These are phyloP conservation scores for Vanacampus margaritifer DNA, from an alignment of 2,113 vertebrate genomes.

Conservation along the genomic window DNA sequence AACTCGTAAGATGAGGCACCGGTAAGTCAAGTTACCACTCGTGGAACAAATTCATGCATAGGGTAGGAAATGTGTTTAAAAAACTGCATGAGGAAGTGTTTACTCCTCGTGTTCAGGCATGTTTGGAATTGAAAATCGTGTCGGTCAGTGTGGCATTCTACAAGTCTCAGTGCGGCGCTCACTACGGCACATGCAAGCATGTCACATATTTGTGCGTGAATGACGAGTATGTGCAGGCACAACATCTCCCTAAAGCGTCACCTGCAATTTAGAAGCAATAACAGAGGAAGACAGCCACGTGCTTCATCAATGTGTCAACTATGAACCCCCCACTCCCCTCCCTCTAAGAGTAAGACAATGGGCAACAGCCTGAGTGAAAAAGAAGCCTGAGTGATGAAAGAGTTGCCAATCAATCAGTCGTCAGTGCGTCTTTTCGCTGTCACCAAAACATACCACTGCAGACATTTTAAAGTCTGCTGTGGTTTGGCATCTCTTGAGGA, in stretches of 20 bases:
- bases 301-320: neutral
- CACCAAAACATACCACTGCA: neutral
- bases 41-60: too few relatives aligned
- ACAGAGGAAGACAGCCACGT: constrained; percentile 5
- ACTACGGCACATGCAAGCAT: constrained; percentile 4
- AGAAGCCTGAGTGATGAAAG: constrained; percentile 6
- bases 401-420: neutral
- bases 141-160: constrained; percentile 10
- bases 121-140: neutral
- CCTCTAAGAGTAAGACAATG: neutral
- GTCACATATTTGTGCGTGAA: constrained; percentile 1
- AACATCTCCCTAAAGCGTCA: neutral
- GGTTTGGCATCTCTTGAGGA: neutral
- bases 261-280: neutral
- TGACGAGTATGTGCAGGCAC: neutral
- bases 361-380: constrained; percentile 1
- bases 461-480: neutral
- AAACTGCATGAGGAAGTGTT: neutral
- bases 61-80: neutral
- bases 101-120: constrained; percentile 8
- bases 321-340: neutral
- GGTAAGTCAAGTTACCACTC: neutral
- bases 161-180: neutral
- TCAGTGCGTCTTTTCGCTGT: neutral
- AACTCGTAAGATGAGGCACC: neutral